Evolutionary conservation across 2,888 invertebrate genomes (phyloP), one percentile per base, ranked within the genome.

Genomic region (Heliconius sara): DNA sequence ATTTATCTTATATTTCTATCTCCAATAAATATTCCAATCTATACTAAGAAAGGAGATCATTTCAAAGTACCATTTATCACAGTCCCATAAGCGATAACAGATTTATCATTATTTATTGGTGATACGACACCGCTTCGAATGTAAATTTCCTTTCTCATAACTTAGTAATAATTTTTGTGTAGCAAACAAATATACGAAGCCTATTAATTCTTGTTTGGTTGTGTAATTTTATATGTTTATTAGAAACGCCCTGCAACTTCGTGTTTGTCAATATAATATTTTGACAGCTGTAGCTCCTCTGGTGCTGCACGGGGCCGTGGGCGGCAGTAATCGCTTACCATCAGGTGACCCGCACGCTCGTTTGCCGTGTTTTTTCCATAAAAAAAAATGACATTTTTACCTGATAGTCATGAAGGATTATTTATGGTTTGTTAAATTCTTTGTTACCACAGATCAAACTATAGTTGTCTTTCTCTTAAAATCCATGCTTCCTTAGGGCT

Each of bases 71-170:
- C 57, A 75, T 79, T 75, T 79, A 68, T 75, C 60, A 74, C 30
- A 75, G 19, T 30, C 34, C 66, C 72, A 78, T 78, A 72, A 78
- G 74, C 78, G 78, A 79, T 79, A 79, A 70, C 68, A 79, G 78
- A 75, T 75, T 68, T 68, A 63, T 13, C 74, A 74, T 79, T 79
- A 79, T 79, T 79, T 79, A 79, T 75, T 63, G 74, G 68, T 68
- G 47, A 47, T 60, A 66, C 75, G 65, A 70, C 68, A 68, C 27
- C 78, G 78, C 78, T 78, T 74, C 43, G 27, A n/a, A 78, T 78
- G 78, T 74, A 78, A 78, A 78, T 78, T 68, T 74, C 12, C 68
- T 68, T 60, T 60, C 68, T 57, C 47, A 5, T 68, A 27, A 74
- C 68, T 78, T 68, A n/a, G n/a, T 57, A 6, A 67, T 66, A 67